These are phyloP conservation scores for Sisor rabdophorus DNA, from an alignment of 2,113 vertebrate species.

Conservation along the genomic window DNA sequence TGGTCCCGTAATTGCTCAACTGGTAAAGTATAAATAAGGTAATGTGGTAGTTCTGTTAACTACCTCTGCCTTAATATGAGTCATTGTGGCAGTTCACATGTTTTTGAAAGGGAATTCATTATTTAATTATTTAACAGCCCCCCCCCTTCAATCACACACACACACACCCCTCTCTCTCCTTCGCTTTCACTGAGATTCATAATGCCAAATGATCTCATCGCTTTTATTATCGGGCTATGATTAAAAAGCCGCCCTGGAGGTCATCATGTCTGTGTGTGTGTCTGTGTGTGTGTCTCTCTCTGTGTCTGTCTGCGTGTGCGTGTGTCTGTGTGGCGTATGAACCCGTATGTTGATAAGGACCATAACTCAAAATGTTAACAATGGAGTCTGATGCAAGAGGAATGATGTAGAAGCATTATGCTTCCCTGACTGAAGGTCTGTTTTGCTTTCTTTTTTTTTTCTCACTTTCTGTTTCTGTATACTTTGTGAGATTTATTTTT, in stretches of 20 bases:
- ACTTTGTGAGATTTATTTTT: too few species aligned
- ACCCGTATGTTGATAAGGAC: background rate
- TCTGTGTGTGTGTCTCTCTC: background rate
- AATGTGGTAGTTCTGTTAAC: background rate
- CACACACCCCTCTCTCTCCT: background rate
- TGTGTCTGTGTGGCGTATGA: background rate
- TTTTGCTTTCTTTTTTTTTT: constrained; percentile 18
- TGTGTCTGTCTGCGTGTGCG: too few species aligned
- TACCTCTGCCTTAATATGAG: background rate
- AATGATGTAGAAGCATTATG: background rate
- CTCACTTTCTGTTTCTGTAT: too few species aligned
- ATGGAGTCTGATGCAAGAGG: background rate
- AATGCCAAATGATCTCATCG: constrained; percentile 15
- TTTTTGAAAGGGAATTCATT: background rate
- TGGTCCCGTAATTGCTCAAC: too few species aligned
- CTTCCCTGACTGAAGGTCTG: constrained; percentile 10
- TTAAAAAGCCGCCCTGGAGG: constrained; percentile 5
- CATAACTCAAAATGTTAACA: background rate
- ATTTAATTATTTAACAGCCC: background rate
- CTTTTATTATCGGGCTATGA: constrained; percentile 19
- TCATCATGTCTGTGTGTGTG: background rate
- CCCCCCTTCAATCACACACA: too few species aligned
- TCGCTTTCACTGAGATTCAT: background rate
- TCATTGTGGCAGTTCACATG: background rate
- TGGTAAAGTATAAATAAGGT: too few species aligned